Conservation (phyloP, 2,113 vertebrate genomes). For the Paradisaea rubra region DNA sequence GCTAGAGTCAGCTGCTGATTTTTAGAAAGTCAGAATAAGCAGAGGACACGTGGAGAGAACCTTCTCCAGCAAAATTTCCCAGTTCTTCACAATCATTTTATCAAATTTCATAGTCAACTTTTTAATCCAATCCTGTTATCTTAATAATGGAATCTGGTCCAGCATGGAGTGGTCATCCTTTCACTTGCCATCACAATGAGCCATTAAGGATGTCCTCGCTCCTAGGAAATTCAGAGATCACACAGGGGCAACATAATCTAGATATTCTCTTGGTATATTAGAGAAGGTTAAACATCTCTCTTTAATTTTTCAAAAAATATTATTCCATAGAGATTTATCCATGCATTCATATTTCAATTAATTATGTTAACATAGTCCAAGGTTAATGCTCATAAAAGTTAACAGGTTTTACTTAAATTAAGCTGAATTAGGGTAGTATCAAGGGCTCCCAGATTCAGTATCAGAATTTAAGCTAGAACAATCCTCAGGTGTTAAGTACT, state of each 20-base stretch:
- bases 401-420: conserved; percentile 20
- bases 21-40: background rate
- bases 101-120: background rate
- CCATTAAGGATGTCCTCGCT: background rate
- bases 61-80: background rate
- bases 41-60: background rate
- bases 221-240: background rate
- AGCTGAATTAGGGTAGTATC: background rate
- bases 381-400: background rate
- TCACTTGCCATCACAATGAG: background rate
- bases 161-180: background rate
- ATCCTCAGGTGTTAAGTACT: background rate
- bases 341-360: conserved; percentile 19
- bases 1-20: background rate
- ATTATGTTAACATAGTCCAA: conserved; percentile 3
- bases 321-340: background rate
- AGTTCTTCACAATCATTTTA: background rate
- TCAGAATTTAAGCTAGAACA: background rate
- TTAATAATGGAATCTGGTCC: background rate
- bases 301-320: background rate
- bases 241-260: background rate
- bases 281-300: background rate
- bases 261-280: background rate
- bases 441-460: background rate
- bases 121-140: background rate